A percentile compares a stretch with the other conserved stretches of the same genome.
phyloP scores from a whole-genome alignment of 2,797 vertebrate species.

The Glossophaga mutica region DNA sequence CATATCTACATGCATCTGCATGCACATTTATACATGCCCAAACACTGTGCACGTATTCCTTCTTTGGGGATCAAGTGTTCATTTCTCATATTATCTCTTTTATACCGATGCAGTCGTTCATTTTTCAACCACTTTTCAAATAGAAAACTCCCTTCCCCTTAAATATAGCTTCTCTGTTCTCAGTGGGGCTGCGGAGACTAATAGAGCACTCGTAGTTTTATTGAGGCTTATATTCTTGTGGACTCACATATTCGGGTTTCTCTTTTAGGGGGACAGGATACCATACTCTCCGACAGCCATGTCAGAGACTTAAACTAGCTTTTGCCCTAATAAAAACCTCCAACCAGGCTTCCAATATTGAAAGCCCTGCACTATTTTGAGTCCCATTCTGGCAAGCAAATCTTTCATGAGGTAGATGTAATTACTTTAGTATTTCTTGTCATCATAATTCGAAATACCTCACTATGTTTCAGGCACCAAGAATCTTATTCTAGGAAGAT shows the following conservation, averaged over 20 bases:
- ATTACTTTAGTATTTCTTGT: background rate
- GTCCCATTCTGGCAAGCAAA: background rate
- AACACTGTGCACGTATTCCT: background rate
- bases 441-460: background rate
- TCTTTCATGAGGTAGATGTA: background rate
- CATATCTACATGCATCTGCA: background rate
- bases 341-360: background rate
- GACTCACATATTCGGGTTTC: background rate
- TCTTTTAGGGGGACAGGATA: background rate
- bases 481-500: background rate
- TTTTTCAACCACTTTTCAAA: background rate
- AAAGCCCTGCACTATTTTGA: background rate
- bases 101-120: background rate
- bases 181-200: background rate
- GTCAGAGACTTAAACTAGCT: background rate
- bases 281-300: background rate
- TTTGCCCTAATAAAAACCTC: background rate
- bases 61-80: background rate
- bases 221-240: background rate
- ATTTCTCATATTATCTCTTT: background rate
- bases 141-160: background rate
- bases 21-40: background rate
- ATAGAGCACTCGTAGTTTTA: background rate
- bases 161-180: background rate
- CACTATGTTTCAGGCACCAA: background rate